Base-by-base conservation (phyloP, 2,113 vertebrate species). In the Prionailurus viverrinus region DNA sequence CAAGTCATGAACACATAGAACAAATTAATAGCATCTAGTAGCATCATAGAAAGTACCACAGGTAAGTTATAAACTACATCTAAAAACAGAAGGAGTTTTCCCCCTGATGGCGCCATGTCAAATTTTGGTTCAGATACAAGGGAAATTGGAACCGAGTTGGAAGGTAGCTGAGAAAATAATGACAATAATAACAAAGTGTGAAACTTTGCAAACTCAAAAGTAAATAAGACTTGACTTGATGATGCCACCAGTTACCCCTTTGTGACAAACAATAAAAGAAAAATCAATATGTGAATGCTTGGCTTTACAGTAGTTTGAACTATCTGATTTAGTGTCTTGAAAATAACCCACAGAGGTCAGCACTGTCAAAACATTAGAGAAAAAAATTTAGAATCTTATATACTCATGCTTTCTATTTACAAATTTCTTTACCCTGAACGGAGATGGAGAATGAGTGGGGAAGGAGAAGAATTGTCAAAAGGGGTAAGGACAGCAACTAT, bases 291-390 rank as follows among this genome's bases (percentile, higher is more conserved):
- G 36, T 25, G 14, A 58, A 48, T 45, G 31, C 51, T 58, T 95
- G n/a, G 25, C 63, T 93, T 90, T 48, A 83, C 69, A 69, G 39
- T 66, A 33, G 7, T 66, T 63, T 95, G 15, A 48, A 82, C 25
- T 66, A 9, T 58, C 19, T 45, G 51, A 94, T 39, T 71, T 58
- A 93, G 25, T 36, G 16, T 82, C 39, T 55, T 84, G 39, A 89
- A 97, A 94, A 71, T 25, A 92, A 91, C 58, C n/a, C 51, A 81
- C 25, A 45, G 27, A n/a, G 25, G n/a, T 86, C 21, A 71, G 55
- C 31, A 39, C 19, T 58, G 23, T 45, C 66, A 71, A 76, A 93
- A 23, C 4, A 33, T 33, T 48, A 53, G 10, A 81, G 39, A 69
- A 12, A 80, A 82, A 58, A 53, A 18, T 31, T 25, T 33, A 65